Evolutionary conservation across 2,797 vertebrate genomes (phyloP), one percentile per base, ranked within the genome.

Genomic region (Danio choprae): DNA sequence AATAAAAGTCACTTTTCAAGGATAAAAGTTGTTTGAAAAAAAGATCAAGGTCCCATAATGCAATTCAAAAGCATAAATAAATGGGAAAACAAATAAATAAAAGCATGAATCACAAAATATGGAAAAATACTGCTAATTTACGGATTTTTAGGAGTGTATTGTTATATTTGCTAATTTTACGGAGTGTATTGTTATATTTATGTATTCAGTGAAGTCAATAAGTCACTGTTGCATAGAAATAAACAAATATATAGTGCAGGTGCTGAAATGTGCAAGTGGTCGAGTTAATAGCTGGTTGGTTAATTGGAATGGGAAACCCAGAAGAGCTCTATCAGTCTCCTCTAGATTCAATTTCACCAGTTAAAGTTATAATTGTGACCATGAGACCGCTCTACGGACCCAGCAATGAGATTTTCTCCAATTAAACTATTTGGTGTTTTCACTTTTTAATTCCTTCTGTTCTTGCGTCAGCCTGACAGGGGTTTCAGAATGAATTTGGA

Each of bases 401-500:
- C 10, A 56, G 41, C 5, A 1, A 56, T 46, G 7, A 67, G 51
- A 67, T 68, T 67, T 77, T 46, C 40, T 58, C 63, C 59, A 65
- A 68, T 75, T 81, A 81, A 59, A 58, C 12, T 63, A 41, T 74
- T 89, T 86, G 87, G 84, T 82, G 67, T 29, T 29, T 80, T 81
- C 88, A 81, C 84, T 79, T 83, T 81, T 84, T 84, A 79, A 86
- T 89, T 86, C 84, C 83, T 74, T 59, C 82, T 79, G 29, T 46
- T 48, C 63, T 69, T 77, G 55, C 43, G 18, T 85, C 63, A 29
- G 73, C 41, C 70, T 41, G 50, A 70, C 9, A 80, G 88, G 87
- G 92, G 88, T 88, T 88, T 89, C 84, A 77, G 77, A 83, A 56
- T 81, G 87, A 85, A 88, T 90, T 86, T 43, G 20, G 88, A 89